phyloP scores from a whole-genome alignment of 2,797 vertebrate species.

The Erethizon dorsatum region DNA sequence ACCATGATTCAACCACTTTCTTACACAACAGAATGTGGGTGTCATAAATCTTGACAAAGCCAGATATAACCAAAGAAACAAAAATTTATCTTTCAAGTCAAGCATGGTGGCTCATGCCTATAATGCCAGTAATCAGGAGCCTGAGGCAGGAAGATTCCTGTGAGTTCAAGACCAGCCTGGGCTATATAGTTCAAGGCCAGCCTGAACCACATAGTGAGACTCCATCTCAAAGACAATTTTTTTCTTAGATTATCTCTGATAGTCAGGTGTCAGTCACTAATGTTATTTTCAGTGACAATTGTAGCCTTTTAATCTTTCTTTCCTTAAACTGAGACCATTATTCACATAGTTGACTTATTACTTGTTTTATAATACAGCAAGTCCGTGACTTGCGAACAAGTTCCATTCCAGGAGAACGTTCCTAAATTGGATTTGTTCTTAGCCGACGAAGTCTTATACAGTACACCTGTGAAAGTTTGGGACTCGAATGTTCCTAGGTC shows the following conservation, averaged over 20 bases:
- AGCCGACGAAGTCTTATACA: background rate
- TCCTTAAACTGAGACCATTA: background rate
- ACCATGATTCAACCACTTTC: background rate
- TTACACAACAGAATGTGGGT: background rate
- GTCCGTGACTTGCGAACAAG: background rate
- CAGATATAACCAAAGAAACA: slow-evolving; percentile 1
- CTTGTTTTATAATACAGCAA: background rate
- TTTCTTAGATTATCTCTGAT: background rate
- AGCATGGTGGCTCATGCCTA: background rate
- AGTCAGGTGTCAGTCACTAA: background rate
- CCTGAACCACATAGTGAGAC: background rate
- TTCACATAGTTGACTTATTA: slow-evolving; percentile 14
- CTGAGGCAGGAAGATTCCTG: background rate
- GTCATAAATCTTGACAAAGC: slow-evolving; percentile 22
- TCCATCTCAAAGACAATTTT: background rate
- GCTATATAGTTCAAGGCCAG: too few relatives aligned
- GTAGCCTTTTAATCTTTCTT: background rate
- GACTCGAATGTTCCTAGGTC: background rate
- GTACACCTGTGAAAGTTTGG: background rate
- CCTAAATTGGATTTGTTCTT: background rate
- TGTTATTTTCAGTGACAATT: background rate
- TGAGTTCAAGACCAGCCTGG: background rate
- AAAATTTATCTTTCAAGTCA: background rate
- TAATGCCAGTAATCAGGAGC: background rate
- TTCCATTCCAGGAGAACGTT: background rate